Conservation (phyloP, 2,797 vertebrate genomes). For the Siniperca obscura region DNA sequence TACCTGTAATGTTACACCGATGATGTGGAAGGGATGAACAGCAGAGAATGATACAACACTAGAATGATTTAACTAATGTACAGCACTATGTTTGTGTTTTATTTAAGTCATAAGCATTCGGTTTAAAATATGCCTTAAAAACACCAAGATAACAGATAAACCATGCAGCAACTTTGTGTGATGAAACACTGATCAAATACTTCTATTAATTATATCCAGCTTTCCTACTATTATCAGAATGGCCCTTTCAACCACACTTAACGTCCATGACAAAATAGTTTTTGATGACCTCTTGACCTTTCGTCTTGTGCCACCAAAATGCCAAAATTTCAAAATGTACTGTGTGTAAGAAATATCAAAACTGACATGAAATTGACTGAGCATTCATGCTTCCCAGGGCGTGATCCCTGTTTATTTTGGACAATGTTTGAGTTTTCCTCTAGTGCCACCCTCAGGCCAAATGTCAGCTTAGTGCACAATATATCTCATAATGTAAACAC, state of each 20-base stretch:
- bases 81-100: background rate
- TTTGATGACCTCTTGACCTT: background rate
- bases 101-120: background rate
- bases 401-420: background rate
- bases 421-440: background rate
- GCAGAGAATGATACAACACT: background rate
- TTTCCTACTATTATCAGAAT: background rate
- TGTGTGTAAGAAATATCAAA: background rate
- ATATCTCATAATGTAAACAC: background rate
- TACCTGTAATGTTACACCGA: conserved; percentile 83
- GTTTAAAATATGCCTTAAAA: background rate
- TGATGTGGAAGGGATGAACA: background rate
- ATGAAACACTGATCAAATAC: background rate
- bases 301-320: background rate
- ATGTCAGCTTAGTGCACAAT: background rate
- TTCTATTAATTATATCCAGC: background rate
- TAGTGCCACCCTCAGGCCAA: background rate
- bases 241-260: background rate
- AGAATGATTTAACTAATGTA: background rate
- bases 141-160: background rate
- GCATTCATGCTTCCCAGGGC: background rate
- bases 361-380: background rate
- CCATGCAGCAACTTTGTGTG: background rate
- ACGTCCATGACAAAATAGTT: background rate
- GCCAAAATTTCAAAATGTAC: background rate